Evolutionary conservation across 2,888 invertebrate species (phyloP).

Genomic region (Cataglyphis altisquamis): DNA sequence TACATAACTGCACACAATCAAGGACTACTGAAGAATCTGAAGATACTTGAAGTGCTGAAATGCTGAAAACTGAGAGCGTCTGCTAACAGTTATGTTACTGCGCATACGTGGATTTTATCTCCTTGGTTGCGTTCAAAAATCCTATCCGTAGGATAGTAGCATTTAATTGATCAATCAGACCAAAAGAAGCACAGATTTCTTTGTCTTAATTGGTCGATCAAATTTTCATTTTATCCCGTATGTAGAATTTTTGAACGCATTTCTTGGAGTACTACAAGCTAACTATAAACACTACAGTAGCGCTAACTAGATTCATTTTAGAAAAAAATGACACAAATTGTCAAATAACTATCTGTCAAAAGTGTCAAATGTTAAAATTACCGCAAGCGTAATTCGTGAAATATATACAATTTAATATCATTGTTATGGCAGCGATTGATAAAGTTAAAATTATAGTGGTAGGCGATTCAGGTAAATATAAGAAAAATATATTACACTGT

Average conservation of each 20-base stretch:
- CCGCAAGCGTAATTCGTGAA: slow-evolving; percentile 40
- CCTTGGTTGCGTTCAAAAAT: too few relatives aligned
- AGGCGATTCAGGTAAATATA: slow-evolving; percentile 93
- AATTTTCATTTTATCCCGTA: too few relatives aligned
- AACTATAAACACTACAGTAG: too few relatives aligned
- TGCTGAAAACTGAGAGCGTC: background rate
- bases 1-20: background rate
- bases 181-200: too few relatives aligned
- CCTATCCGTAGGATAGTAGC: too few relatives aligned
- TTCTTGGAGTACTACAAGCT: too few relatives aligned
- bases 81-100: too few relatives aligned
- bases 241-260: too few relatives aligned
- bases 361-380: slow-evolving; percentile 52
- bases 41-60: background rate
- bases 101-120: background rate
- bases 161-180: too few relatives aligned
- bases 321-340: slow-evolving; percentile 18
- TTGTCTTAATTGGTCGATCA: too few relatives aligned
- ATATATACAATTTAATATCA: slow-evolving; percentile 58
- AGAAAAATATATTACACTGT: background rate
- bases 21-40: background rate
- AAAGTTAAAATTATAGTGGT: slow-evolving; percentile 96
- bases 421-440: slow-evolving; percentile 93
- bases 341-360: slow-evolving; percentile 60
- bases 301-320: too few relatives aligned